Evolutionary conservation across 2,797 vertebrate genomes (phyloP).

Genomic region (Ammospiza maritima): DNA sequence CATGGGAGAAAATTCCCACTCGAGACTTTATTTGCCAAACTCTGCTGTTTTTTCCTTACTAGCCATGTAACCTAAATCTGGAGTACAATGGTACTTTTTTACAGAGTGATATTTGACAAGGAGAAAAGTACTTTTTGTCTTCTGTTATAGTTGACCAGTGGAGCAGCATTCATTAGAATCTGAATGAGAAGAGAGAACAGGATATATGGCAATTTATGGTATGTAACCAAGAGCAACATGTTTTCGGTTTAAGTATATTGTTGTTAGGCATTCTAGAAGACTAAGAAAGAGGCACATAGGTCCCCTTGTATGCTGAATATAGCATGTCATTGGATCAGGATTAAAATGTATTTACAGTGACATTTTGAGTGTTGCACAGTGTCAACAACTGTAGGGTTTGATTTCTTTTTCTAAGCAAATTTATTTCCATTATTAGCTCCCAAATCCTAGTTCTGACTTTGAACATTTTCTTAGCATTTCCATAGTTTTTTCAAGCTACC

Average conservation of each 20-base stretch:
- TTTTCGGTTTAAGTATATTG: neutral
- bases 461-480: neutral
- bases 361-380: neutral
- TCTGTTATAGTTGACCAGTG: neutral
- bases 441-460: neutral
- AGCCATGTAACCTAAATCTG: neutral
- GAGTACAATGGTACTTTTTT: neutral
- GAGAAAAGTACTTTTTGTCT: constrained; percentile 43
- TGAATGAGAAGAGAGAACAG: constrained; percentile 38
- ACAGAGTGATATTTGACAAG: constrained; percentile 29
- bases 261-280: constrained; percentile 22
- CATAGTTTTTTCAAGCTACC: neutral
- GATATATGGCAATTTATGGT: neutral
- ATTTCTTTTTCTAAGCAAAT: neutral
- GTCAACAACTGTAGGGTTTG: neutral
- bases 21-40: neutral
- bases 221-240: neutral
- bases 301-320: neutral
- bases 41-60: neutral
- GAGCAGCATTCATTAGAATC: constrained; percentile 52
- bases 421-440: neutral
- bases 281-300: neutral
- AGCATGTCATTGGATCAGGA: neutral
- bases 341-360: neutral
- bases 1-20: neutral